Evolutionary conservation across 2,113 vertebrate species (phyloP), one percentile per base, ranked within the genome.

Genomic region (Caranx melampygus): DNA sequence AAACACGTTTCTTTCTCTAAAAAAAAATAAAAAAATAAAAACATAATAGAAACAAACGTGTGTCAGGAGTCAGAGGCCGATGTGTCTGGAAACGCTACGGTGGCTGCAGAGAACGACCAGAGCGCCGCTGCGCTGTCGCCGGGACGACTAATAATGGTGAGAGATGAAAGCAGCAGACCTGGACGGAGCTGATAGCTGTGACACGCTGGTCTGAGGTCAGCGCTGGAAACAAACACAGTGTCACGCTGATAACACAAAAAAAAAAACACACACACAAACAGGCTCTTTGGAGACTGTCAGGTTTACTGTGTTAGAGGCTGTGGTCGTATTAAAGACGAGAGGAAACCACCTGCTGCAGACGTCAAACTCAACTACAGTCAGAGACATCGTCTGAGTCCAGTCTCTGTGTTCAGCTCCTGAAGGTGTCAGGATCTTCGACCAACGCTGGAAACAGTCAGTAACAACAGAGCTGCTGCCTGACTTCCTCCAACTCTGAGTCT

Each of bases 151-250:
- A 67, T 67, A 81, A 78, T 72, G 64, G 65, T 2, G 45, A 35
- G n/a, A 18, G 40, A 60, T 65, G 57, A 71, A 57, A 60, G 62
- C 59, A 60, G 55, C 14, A 42, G 51, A 74, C n/a, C 79, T 88
- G 83, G 49, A 67, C 3, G 0, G 57, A 45, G 61, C 35, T 54
- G 72, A 79, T 72, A 79, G 61, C 65, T 79, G 57, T 42, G 60
- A 68, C 3, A 9, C 21, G 49, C 63, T 34, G 26, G 15, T 20
- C 37, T 35, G 37, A 84, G 81, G 77, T 87, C 85, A 71, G 55
- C 10, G 34, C 2, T 11, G 12, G 55, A 26, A 21, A 75, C 66
- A 83, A 26, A 26, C n/a, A 20, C 33, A 13, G 12, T 47, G 66
- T 51, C 6, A 68, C 33, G 58, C 42, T 40, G 26, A 26, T 26